These are phyloP conservation scores for Himalopsyche japonica DNA, from an alignment of 2,888 invertebrate species.

Conservation along the genomic window DNA sequence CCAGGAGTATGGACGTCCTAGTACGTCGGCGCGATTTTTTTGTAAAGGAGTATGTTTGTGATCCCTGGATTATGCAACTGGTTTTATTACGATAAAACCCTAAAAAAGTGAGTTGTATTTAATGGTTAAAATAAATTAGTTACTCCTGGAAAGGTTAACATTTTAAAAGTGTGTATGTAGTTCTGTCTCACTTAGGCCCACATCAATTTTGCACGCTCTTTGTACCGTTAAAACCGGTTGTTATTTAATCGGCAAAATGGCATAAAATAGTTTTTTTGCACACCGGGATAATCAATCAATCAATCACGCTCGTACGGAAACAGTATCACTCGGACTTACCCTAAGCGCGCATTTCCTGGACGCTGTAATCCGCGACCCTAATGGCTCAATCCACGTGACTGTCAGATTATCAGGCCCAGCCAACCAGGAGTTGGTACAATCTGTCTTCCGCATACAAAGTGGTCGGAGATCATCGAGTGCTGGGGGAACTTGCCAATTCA, in stretches of 20 bases:
- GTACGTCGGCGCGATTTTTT: too few relatives aligned
- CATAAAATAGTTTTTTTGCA: background rate
- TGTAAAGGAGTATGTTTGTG: too few relatives aligned
- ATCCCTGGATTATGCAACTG: too few relatives aligned
- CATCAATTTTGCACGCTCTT: background rate
- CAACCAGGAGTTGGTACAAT: background rate
- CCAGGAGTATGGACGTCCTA: too few relatives aligned
- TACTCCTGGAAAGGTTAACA: too few relatives aligned
- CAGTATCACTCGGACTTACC: background rate
- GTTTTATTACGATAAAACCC: too few relatives aligned
- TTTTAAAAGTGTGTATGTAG: too few relatives aligned
- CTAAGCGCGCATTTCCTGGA: background rate
- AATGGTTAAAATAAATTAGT: too few relatives aligned
- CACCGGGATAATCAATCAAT: background rate
- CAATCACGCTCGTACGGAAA: background rate
- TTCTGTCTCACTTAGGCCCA: too few relatives aligned
- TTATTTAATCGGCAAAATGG: background rate
- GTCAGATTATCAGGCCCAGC: conserved; percentile 3
- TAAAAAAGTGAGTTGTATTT: too few relatives aligned
- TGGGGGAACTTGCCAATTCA: background rate
- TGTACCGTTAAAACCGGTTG: background rate
- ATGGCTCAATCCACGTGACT: conserved; percentile 7
- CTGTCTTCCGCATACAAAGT: background rate
- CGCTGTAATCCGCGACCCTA: conserved; percentile 6
- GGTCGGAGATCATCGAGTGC: background rate